Base-by-base conservation (phyloP, 2,888 invertebrate species). In the Athrips mouffetella region DNA sequence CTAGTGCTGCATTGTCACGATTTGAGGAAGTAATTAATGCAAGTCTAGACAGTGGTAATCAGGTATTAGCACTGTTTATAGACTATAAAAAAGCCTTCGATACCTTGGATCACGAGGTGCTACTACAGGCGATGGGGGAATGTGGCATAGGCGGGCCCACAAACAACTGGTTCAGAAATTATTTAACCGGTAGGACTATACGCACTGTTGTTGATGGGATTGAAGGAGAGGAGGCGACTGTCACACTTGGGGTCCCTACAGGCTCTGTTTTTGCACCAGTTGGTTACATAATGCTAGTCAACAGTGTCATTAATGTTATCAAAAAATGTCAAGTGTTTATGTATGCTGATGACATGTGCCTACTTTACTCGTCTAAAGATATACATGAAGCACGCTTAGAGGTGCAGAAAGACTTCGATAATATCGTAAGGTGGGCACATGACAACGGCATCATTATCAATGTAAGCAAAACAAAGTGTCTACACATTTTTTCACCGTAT, bases 401-500 rank as follows among this genome's bases (percentile, higher is more conserved):
- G 6, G 6, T 37, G n/a, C 16, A 54, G 21, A 15, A 15, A 7
- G 51, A 51, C 16, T 48, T 53, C 16, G 46, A 51, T n/a, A 52
- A 44, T 11, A 44, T 55, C 7, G 23, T 30, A 1, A 51, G 41
- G 27, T 55, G 51, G 53, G 41, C 51, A 13, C 53, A 55, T 33
- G 55, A 55, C 18, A 55, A 55, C 30, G 53, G 55, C 0, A 53
- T 55, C 0, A 51, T 55, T 10, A 4, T 51, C 7, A 52, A 52
- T 30, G 5, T 21, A 3, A 29, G 16, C 11, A 50, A 54, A 50
- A 54, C 54, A 3, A 51, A 51, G 29, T 44, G 21, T 15, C 25
- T 54, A 29, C 47, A 47, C 23, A 49, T 52, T 41, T 27, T 20
- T 21, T 54, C 52, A 20, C 54, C 52, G 18, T 39, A 52, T 31